Evolutionary conservation across 2,888 invertebrate species (phyloP).

Genomic region (Harpalus rubripes): DNA sequence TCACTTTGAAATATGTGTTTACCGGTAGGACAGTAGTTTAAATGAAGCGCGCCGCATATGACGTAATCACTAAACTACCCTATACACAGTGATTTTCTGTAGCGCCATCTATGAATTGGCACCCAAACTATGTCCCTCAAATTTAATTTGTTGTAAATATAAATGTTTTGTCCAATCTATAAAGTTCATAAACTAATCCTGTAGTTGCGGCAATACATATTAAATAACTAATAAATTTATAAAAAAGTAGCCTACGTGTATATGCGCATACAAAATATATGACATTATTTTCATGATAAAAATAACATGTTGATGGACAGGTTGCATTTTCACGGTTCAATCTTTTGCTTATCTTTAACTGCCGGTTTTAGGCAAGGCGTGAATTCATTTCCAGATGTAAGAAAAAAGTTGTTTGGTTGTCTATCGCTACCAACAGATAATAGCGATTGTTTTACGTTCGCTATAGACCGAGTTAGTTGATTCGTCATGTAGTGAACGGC

Average conservation of each 20-base stretch:
- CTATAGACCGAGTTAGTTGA: conserved; percentile 64
- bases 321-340: conserved; percentile 51
- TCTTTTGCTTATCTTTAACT: conserved; percentile 64
- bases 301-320: conserved; percentile 41
- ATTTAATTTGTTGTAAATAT: no score
- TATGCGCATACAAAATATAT: conserved; percentile 63
- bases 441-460: conserved; percentile 64
- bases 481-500: conserved; percentile 66
- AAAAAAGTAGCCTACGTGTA: conserved; percentile 60
- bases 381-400: conserved; percentile 63
- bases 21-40: no score
- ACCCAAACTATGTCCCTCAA: no score
- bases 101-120: no score
- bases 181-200: conserved; percentile 14
- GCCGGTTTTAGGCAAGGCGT: conserved; percentile 62
- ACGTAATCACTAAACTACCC: no score
- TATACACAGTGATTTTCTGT: no score
- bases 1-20: no score
- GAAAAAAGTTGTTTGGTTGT: conserved; percentile 65
- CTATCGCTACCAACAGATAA: conserved; percentile 62
- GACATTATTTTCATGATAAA: conserved; percentile 56
- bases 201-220: conserved; percentile 43
- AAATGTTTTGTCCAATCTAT: conserved; percentile 1
- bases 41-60: no score
- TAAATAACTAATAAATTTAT: conserved; percentile 57